A percentile compares a stretch with the other conserved stretches of the same genome.
These are phyloP conservation scores for Neocrepidodera transversa DNA, from an alignment of 2,888 invertebrate species.

Conservation along the genomic window DNA sequence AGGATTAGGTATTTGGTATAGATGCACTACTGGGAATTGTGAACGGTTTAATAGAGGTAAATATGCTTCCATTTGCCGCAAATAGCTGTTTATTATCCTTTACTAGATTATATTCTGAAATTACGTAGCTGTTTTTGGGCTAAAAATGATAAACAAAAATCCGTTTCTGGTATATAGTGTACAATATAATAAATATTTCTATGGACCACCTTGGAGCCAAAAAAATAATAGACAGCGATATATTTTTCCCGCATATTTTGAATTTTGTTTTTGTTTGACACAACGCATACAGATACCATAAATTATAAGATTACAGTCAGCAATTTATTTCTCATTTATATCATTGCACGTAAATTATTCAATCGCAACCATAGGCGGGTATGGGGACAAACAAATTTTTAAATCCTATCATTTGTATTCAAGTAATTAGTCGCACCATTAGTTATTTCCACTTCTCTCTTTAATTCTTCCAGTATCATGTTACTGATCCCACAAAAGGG, in stretches of 20 bases:
- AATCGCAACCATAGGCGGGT: background rate
- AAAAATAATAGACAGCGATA: background rate
- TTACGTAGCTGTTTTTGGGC: background rate
- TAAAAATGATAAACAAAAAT: background rate
- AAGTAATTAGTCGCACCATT: too few species aligned
- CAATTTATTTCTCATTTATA: slow-evolving; percentile 2
- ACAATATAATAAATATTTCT: too few species aligned
- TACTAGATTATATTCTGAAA: slow-evolving; percentile 4
- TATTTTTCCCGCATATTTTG: background rate
- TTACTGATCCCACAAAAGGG: too few species aligned
- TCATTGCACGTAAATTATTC: background rate
- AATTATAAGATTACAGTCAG: background rate
- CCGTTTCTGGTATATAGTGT: too few species aligned
- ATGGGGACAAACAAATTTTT: too few species aligned
- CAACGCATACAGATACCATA: background rate
- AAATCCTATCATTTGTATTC: too few species aligned
- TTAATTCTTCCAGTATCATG: too few species aligned
- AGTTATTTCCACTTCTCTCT: too few species aligned
- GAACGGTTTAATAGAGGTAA: slow-evolving; percentile 25
- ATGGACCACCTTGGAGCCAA: background rate
- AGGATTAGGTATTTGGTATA: slow-evolving; percentile 26
- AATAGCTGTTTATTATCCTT: slow-evolving; percentile 23
- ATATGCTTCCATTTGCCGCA: slow-evolving; percentile 19
- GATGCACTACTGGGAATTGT: slow-evolving; percentile 27
- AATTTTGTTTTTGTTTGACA: background rate